Evolutionary conservation across 2,113 vertebrate genomes (phyloP).

Genomic region (Okapia johnstoni): DNA sequence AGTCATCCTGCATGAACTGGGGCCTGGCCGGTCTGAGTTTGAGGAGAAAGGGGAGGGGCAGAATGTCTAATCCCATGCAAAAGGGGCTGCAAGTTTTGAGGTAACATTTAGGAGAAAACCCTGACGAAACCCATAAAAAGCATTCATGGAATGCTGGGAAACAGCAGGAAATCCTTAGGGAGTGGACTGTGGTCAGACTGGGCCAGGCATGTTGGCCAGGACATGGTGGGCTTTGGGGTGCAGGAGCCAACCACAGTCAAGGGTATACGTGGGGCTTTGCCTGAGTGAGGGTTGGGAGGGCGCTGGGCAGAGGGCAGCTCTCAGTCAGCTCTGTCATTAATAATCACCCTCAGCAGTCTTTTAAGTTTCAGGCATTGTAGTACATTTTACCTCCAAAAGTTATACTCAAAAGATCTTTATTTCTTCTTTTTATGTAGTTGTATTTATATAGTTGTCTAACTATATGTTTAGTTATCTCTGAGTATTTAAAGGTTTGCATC

Average conservation of each 20-base stretch:
- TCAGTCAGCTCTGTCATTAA: neutral
- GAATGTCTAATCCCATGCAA: neutral
- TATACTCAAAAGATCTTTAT: neutral
- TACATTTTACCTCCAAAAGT: neutral
- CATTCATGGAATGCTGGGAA: neutral
- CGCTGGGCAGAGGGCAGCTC: neutral
- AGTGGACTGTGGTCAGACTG: neutral
- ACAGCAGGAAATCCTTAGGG: neutral
- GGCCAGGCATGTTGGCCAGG: neutral
- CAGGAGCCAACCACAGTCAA: neutral
- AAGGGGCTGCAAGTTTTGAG: neutral
- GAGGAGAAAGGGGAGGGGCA: neutral
- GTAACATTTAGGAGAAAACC: neutral
- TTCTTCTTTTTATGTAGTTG: slow-evolving; percentile 9
- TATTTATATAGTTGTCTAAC: neutral
- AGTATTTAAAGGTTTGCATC: neutral
- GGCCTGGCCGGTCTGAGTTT: neutral
- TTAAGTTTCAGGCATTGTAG: neutral
- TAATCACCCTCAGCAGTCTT: neutral
- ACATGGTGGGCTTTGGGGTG: neutral
- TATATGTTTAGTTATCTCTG: neutral
- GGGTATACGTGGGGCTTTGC: neutral
- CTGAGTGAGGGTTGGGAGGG: neutral
- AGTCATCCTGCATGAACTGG: neutral
- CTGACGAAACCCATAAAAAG: neutral